Base-by-base conservation (phyloP, 2,797 vertebrate species). In the Alouatta caraya region DNA sequence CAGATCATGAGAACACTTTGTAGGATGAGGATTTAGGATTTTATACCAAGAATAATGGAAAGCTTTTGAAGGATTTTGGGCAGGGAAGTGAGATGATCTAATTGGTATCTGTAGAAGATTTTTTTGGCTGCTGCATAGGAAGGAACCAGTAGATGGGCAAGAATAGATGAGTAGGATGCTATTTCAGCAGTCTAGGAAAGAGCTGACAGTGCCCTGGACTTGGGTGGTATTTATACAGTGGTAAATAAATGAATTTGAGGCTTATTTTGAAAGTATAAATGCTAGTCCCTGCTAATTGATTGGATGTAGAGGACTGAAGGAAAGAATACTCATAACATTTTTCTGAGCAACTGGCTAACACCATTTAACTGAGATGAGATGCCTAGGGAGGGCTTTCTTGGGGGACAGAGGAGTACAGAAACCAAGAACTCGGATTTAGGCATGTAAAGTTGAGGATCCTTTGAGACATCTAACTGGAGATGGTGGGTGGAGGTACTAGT, bases 191-290 rank as follows among this genome's bases (percentile, higher is more conserved):
- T 89, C 14, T 52, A 95, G 26, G 24, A 84, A 85, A 78, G 57
- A 73, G 42, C 33, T 91, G 39, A 48, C 57, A 64, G 39, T 90
- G 26, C 39, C 37, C 50, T 94, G 85, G n/a, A 82, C 21, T 46
- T 97, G 67, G 19, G 81, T 87, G n/a, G 19, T 78, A 92, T 90
- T 87, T 88, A 30, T 48, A 28, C 28, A 84, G 48, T 91, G 64
- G 75, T 55, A 86, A 39, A 75, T 75, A 88, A 85, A 72, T 81
- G 55, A 39, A 93, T 30, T 93, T 72, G 21, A 70, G 50, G 28
- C 72, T 90, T 93, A 64, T 81, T 94, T 95, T 95, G 57, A 22
- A 87, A n/a, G 21, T 78, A 28, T 87, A 90, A 92, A 90, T 97
- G 22, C 48, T 86, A 79, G 55, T 11, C 12, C 44, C 92, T 94